These are phyloP conservation scores for Automeris io DNA, from an alignment of 2,888 invertebrate genomes.

Conservation along the genomic window DNA sequence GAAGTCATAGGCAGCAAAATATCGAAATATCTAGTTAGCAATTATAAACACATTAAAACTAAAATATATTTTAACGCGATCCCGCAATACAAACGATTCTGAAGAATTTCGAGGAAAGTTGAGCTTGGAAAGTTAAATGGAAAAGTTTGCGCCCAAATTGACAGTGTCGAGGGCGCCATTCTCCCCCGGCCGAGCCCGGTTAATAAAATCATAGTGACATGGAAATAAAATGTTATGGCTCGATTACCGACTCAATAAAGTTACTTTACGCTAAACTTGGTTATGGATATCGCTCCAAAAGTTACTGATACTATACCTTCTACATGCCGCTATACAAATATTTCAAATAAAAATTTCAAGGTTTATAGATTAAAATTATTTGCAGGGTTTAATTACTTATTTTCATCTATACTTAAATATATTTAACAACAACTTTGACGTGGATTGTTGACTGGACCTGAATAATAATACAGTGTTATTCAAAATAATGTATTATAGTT, in stretches of 20 bases:
- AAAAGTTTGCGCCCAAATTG: slow-evolving; percentile 69
- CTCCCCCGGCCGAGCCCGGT: slow-evolving; percentile 35
- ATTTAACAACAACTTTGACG: no score
- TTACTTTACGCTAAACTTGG: slow-evolving; percentile 24
- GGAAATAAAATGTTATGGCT: slow-evolving; percentile 40
- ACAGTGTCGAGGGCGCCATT: slow-evolving; percentile 47
- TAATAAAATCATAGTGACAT: slow-evolving; percentile 43
- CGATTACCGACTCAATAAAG: slow-evolving; percentile 33
- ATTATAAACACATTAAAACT: background rate
- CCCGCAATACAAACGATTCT: slow-evolving; percentile 36
- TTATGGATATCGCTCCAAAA: slow-evolving; percentile 12
- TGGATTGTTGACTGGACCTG: no score
- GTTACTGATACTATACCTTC: background rate
- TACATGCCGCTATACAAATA: background rate
- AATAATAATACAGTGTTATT: no score
- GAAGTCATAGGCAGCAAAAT: no score
- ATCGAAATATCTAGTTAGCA: no score
- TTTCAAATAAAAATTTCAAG: no score
- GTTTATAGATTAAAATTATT: no score
- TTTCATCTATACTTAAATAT: no score
- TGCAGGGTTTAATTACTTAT: no score
- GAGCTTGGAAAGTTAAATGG: slow-evolving; percentile 65
- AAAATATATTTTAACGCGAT: background rate
- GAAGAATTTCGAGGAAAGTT: slow-evolving; percentile 58
- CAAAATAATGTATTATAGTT: no score